Evolutionary conservation across 2,113 vertebrate species (phyloP).

Genomic region (Mustela nigripes): DNA sequence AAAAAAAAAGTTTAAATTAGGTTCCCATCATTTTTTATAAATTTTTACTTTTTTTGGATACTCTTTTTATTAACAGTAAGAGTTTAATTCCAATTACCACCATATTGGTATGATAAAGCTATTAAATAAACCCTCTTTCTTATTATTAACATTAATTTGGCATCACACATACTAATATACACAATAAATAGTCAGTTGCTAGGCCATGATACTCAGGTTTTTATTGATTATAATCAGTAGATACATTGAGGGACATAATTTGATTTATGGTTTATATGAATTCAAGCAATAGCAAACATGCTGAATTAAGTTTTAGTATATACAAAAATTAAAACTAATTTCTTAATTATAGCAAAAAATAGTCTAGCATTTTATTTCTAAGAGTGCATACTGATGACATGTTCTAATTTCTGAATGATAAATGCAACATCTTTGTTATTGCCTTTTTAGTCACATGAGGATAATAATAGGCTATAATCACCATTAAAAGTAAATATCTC

Average conservation of each 20-base stretch:
- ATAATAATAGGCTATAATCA: conserved; percentile 24
- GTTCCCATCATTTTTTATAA: background rate
- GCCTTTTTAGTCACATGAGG: background rate
- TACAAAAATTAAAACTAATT: background rate
- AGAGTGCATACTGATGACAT: background rate
- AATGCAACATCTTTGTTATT: background rate
- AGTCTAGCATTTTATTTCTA: background rate
- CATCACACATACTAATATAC: background rate
- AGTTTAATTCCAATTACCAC: background rate
- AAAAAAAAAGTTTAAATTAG: background rate
- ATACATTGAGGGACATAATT: background rate
- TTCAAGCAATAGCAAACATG: background rate
- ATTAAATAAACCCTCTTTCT: background rate
- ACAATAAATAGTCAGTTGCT: background rate
- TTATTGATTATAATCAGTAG: background rate
- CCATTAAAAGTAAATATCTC: conserved; percentile 62
- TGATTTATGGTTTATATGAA: background rate
- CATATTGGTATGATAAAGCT: background rate
- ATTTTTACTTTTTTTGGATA: background rate
- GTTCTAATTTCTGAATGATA: background rate
- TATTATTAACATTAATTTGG: background rate
- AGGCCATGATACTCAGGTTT: background rate
- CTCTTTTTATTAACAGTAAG: too few relatives aligned
- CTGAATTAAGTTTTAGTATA: background rate
- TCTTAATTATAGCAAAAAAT: background rate